Percentiles rank a stretch among this genome's conserved stretches.
Evolutionary conservation across 2,113 vertebrate genomes (phyloP).

Genomic region (Halichoeres trimaculatus): DNA sequence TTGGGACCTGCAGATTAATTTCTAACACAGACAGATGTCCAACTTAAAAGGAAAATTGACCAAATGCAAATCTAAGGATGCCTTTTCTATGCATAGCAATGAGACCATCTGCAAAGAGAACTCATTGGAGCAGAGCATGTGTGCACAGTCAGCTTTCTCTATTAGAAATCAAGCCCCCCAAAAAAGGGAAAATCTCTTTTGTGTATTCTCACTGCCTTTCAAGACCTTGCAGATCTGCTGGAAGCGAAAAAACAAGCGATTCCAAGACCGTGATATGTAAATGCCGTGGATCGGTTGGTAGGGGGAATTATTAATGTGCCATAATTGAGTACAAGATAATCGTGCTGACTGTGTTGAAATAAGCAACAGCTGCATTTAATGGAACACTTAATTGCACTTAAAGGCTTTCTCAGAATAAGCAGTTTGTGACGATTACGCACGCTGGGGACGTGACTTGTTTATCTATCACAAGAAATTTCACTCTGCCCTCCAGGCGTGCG

Average conservation of each 20-base stretch:
- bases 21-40: constrained; percentile 83
- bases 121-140: constrained; percentile 69
- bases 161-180: constrained; percentile 45
- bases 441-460: constrained; percentile 64
- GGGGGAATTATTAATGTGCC: constrained; percentile 70
- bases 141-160: constrained; percentile 52
- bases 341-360: constrained; percentile 77
- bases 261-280: constrained; percentile 47
- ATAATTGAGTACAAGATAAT: constrained; percentile 75
- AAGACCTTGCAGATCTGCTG: constrained; percentile 21
- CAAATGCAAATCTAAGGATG: constrained; percentile 80
- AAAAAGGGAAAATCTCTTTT: constrained; percentile 31
- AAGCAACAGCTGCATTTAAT: constrained; percentile 80
- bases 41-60: constrained; percentile 81
- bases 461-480: constrained; percentile 41
- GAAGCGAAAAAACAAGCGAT: constrained; percentile 21
- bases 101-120: constrained; percentile 76
- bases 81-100: constrained; percentile 83
- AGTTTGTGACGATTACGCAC: constrained; percentile 52
- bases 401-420: constrained; percentile 73
- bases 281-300: constrained; percentile 45
- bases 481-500: constrained; percentile 20
- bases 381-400: constrained; percentile 79
- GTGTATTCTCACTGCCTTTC: constrained; percentile 30
- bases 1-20: constrained; percentile 79